Conservation (phyloP, 2,797 vertebrate genomes). For the Sebastolobus altivelis region DNA sequence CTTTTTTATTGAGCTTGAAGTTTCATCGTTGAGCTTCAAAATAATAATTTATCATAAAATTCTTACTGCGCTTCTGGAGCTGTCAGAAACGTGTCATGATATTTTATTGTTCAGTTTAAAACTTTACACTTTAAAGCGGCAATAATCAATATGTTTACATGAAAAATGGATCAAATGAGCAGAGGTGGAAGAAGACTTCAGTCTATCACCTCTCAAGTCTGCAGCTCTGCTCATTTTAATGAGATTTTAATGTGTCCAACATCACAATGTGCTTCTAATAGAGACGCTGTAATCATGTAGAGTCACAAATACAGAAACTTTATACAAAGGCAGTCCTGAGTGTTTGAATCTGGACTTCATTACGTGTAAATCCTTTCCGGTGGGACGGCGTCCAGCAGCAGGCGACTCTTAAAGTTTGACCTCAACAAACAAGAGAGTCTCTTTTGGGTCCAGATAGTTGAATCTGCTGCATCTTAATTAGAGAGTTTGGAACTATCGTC, state of each 20-base stretch:
- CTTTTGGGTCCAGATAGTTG: not conserved
- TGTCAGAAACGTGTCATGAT: too few relatives aligned
- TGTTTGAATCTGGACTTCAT: constrained; percentile 19
- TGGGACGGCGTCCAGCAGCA: not conserved
- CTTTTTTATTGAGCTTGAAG: too few relatives aligned
- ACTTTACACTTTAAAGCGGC: not conserved
- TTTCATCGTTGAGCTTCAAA: too few relatives aligned
- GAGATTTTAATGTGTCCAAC: not conserved
- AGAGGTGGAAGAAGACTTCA: too few relatives aligned
- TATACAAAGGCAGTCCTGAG: not conserved
- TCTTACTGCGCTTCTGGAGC: too few relatives aligned
- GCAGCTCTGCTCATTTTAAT: not conserved
- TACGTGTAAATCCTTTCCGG: not conserved
- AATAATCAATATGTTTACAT: not conserved
- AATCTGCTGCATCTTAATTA: constrained; percentile 49
- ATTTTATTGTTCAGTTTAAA: too few relatives aligned
- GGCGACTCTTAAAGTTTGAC: constrained; percentile 5
- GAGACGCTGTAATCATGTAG: not conserved
- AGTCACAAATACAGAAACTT: not conserved
- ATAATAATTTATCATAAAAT: too few relatives aligned
- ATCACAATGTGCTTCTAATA: too few relatives aligned
- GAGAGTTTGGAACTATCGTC: not conserved
- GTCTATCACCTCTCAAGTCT: not conserved
- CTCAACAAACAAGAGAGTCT: not conserved
- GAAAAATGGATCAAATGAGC: not conserved